A percentile compares a stretch with the other conserved stretches of the same genome.
phyloP scores from a whole-genome alignment of 2,888 invertebrate species.

The Crossocerus cetratus region DNA sequence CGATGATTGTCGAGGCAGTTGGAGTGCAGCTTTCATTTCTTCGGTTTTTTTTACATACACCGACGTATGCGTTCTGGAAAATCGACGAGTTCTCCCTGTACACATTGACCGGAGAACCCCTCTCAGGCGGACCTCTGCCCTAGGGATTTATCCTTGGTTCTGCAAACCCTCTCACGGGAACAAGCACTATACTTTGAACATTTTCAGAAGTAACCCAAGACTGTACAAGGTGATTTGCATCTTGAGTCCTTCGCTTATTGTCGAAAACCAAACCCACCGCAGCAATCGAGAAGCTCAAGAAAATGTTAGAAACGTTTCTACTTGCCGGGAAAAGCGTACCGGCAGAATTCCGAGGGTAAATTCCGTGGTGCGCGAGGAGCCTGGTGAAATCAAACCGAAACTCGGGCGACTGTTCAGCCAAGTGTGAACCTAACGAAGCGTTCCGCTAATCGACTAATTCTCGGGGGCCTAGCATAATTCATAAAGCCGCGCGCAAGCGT shows the following conservation, averaged over 20 bases:
- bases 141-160: too few species aligned
- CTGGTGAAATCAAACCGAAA: not conserved
- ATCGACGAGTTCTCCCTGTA: slow-evolving; percentile 14
- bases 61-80: slow-evolving; percentile 17
- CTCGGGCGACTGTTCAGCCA: not conserved
- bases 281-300: too few species aligned
- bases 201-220: too few species aligned
- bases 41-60: slow-evolving; percentile 18
- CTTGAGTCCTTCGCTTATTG: too few species aligned
- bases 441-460: not conserved
- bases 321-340: too few species aligned
- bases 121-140: not conserved
- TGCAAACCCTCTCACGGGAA: too few species aligned
- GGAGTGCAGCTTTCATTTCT: slow-evolving; percentile 29
- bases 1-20: slow-evolving; percentile 28
- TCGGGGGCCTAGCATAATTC: not conserved
- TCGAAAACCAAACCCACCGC: too few species aligned
- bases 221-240: too few species aligned
- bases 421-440: not conserved
- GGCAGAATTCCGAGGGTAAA: too few species aligned
- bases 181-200: too few species aligned
- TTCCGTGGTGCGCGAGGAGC: too few species aligned
- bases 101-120: not conserved
- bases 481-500: not conserved
- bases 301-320: too few species aligned